Evolutionary conservation across 2,797 vertebrate species (phyloP).

Genomic region (Aphelocoma californica): DNA sequence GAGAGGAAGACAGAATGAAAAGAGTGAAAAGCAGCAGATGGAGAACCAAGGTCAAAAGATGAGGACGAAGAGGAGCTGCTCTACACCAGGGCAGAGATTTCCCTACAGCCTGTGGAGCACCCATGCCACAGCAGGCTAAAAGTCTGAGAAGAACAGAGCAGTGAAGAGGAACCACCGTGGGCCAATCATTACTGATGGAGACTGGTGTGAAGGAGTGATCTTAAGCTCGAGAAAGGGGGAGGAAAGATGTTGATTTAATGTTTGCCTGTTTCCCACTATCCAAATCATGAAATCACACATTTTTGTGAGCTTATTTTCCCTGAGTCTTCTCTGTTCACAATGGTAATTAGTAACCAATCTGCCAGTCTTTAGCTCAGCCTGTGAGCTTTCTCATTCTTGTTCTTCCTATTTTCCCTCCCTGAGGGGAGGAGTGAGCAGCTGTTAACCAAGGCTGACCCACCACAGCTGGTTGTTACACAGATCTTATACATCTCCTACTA

Average conservation of each 20-base stretch:
- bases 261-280: background rate
- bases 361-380: rapidly evolving
- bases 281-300: background rate
- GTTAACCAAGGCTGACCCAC: background rate
- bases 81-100: background rate
- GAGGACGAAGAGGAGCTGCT: background rate
- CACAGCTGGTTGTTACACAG: background rate
- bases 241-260: background rate
- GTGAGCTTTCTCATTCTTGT: background rate
- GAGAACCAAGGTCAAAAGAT: background rate
- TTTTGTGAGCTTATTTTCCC: background rate
- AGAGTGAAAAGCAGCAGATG: background rate
- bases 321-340: rapidly evolving
- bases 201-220: background rate
- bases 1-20: background rate
- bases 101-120: background rate
- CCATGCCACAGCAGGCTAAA: background rate
- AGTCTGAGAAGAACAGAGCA: background rate
- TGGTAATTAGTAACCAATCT: background rate
- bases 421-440: rapidly evolving
- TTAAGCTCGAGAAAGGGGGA: background rate
- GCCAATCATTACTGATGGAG: background rate
- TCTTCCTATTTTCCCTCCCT: background rate
- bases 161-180: rapidly evolving
- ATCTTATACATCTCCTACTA: background rate